phyloP scores from a whole-genome alignment of 2,797 vertebrate genomes.

The Hephaestus fuliginosus region DNA sequence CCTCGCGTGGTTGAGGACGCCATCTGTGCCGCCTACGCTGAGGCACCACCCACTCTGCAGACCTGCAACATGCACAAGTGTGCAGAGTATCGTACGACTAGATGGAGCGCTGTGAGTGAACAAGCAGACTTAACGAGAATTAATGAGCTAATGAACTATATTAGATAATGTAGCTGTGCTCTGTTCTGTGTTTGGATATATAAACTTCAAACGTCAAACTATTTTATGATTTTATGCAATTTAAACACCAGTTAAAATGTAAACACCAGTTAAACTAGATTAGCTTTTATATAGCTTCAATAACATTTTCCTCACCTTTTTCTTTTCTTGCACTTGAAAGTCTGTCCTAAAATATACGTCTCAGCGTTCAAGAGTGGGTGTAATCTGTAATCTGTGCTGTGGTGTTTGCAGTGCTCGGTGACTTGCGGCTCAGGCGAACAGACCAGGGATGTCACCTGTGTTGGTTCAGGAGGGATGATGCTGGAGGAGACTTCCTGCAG shows the following conservation, averaged over 20 bases:
- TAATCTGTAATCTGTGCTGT: neutral
- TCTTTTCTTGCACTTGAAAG: neutral
- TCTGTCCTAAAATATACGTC: neutral
- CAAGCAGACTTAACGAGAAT: neutral
- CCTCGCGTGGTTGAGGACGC: slow-evolving; percentile 85
- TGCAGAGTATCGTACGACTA: slow-evolving; percentile 81
- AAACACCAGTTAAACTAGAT: neutral
- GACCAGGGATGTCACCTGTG: slow-evolving; percentile 89
- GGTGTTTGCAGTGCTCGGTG: slow-evolving; percentile 89
- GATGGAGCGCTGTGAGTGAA: slow-evolving; percentile 90
- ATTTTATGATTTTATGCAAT: no score
- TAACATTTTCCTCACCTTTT: neutral
- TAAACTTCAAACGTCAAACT: no score
- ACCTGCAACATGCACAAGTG: slow-evolving; percentile 91
- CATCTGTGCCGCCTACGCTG: slow-evolving; percentile 84
- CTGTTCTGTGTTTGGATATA: no score
- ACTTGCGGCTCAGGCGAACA: slow-evolving; percentile 92
- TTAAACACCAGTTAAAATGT: neutral
- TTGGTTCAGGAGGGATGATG: slow-evolving; percentile 78
- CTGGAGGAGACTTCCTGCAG: slow-evolving; percentile 87
- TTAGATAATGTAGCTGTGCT: no score
- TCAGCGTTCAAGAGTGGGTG: neutral
- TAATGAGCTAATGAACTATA: neutral
- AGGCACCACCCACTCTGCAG: slow-evolving; percentile 86
- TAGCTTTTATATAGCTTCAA: neutral